Base-by-base conservation (phyloP, 2,888 invertebrate species). In the Bedellia somnulentella region DNA sequence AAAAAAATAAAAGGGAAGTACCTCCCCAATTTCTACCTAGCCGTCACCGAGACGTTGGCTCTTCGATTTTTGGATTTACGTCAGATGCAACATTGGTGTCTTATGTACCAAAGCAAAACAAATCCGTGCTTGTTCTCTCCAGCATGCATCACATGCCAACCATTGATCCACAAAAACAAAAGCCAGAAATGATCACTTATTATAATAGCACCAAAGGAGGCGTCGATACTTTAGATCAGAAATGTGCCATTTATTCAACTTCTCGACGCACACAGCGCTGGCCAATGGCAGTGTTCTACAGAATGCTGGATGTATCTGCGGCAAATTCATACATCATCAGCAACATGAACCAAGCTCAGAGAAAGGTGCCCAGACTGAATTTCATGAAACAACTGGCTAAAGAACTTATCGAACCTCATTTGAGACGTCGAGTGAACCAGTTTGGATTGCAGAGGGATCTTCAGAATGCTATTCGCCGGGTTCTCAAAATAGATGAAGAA, bases 121-220 rank as follows among this genome's bases (percentile, higher is more conserved):
- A 36, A 36, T 18, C 30, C 11, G 38, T 36, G 13, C 29, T 33
- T 29, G 9, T 32, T 13, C 14, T 35, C 1, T 36, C 39, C 18
- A 36, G 31, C 23, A 31, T 36, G 35, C 37, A 37, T 24, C 34
- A 39, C 27, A 11, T 29, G 4, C 26, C 27, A 23, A 34, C 18
- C 18, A 18, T 18, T 9, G 18, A 18, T 18, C 18, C 18, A 18
- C 18, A 18, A 18, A 18, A 18, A 18, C 18, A 18, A 18, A 39
- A 37, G 15, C 36, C 35, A 11, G 35, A 36, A 31, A 36, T 35
- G 16, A 38, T 36, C 1, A 18, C n/a, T 4, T 37, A 36, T 27
- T 39, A 18, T 18, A 18, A 35, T 21, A 38, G 35, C 12, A 28
- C 27, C 15, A 39, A 35, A 4, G 37, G 37, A 28, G 34, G 31